phyloP scores from a whole-genome alignment of 64 coral and sea anemone species.

The Anthopleura sola region DNA sequence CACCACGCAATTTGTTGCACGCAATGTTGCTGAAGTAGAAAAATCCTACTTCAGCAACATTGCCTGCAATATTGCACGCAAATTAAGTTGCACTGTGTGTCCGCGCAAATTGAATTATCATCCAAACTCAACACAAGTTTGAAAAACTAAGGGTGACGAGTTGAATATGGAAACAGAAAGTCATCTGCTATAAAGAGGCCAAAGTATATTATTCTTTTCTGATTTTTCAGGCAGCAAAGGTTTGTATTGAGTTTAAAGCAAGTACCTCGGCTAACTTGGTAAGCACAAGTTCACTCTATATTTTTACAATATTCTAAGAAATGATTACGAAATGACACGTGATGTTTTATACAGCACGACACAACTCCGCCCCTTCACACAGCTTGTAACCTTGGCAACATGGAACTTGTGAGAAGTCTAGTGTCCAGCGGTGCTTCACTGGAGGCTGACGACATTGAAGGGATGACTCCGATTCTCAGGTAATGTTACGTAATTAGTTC shows the following conservation, averaged over 20 bases:
- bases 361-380: slow-evolving; percentile 29
- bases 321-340: too few species aligned
- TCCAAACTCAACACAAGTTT: too few species aligned
- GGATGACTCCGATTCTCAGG: slow-evolving; percentile 65
- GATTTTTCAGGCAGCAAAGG: slow-evolving; percentile 32
- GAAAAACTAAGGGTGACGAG: too few species aligned
- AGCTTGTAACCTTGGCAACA: slow-evolving; percentile 40
- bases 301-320: not conserved
- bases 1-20: too few species aligned
- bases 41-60: too few species aligned
- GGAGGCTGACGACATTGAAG: slow-evolving; percentile 44
- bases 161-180: not conserved
- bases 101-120: too few species aligned
- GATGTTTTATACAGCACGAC: slow-evolving; percentile 16
- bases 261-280: slow-evolving; percentile 16
- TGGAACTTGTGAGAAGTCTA: slow-evolving; percentile 29
- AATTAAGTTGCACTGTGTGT: too few species aligned
- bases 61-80: too few species aligned
- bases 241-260: slow-evolving; percentile 44
- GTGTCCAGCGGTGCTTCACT: slow-evolving; percentile 14
- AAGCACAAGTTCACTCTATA: not conserved
- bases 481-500: slow-evolving; percentile 12
- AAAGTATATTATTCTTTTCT: not conserved
- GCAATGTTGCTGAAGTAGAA: too few species aligned
- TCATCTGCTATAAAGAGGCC: not conserved